Evolutionary conservation across 2,888 invertebrate species (phyloP).

Genomic region (Anoplius nigerrimus): DNA sequence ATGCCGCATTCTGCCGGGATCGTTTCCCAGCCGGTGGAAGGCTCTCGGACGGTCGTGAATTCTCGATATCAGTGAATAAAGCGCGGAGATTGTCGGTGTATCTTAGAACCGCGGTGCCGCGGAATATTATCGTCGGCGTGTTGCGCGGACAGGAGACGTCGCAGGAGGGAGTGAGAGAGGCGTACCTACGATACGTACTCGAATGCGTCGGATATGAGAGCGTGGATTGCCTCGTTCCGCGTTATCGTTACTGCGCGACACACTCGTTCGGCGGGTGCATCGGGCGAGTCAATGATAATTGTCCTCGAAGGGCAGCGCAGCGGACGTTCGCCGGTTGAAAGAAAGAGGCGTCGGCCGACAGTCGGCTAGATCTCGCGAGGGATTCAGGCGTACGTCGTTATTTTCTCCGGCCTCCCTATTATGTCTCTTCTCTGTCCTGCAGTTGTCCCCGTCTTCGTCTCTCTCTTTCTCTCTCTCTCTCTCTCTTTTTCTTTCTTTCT

Average conservation of each 20-base stretch:
- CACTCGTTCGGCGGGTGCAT: constrained; percentile 2
- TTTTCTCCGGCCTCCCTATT: background rate
- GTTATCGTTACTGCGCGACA: constrained; percentile 4
- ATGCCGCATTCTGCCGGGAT: too few species aligned
- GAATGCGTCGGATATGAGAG: too few species aligned
- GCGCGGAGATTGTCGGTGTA: too few species aligned
- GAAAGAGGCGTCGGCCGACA: background rate
- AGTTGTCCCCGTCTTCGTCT: background rate
- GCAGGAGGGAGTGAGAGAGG: too few species aligned
- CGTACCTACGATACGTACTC: too few species aligned
- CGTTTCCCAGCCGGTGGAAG: too few species aligned
- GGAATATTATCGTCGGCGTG: background rate
- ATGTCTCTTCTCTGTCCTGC: background rate
- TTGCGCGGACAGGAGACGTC: constrained; percentile 1
- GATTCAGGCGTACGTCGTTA: constrained; percentile 14
- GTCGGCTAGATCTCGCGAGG: background rate
- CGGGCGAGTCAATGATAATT: constrained; percentile 14
- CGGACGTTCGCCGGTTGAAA: background rate
- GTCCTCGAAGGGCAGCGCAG: background rate
- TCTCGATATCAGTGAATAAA: too few species aligned
- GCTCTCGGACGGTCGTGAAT: too few species aligned
- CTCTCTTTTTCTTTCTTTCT: too few species aligned
- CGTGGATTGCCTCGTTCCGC: background rate
- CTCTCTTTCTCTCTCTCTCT: background rate
- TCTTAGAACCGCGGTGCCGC: too few species aligned